Evolutionary conservation across 2,113 vertebrate genomes (phyloP).

Genomic region (Osmerus mordax): DNA sequence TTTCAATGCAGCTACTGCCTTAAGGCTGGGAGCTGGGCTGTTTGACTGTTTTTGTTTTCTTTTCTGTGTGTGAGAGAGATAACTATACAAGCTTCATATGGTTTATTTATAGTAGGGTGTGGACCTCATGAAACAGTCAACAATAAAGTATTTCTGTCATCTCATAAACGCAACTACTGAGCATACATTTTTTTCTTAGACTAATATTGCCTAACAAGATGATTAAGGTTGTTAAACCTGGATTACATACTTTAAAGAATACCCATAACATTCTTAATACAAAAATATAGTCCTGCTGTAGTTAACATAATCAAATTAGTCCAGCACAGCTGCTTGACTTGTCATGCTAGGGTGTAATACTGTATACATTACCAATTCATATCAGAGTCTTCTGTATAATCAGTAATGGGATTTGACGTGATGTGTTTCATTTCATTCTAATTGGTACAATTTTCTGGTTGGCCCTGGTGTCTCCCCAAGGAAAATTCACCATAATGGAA

Average conservation of each 20-base stretch:
- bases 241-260: not conserved
- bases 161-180: constrained; percentile 42
- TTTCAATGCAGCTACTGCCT: too few species aligned
- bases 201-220: constrained; percentile 12
- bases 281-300: not conserved
- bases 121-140: constrained; percentile 41
- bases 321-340: not conserved
- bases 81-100: not conserved
- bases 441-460: constrained; percentile 49
- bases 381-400: constrained; percentile 34
- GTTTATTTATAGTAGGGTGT: constrained; percentile 20
- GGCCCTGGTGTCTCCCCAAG: constrained; percentile 43
- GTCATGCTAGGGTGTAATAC: not conserved
- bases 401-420: constrained; percentile 36
- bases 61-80: not conserved
- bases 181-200: constrained; percentile 31
- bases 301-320: constrained; percentile 11
- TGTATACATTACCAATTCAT: constrained; percentile 1
- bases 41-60: constrained; percentile 27
- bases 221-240: too few species aligned
- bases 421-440: constrained; percentile 55
- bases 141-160: constrained; percentile 39
- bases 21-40: not conserved
- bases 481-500: constrained; percentile 58
- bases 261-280: not conserved